Base-by-base conservation (phyloP, 2,888 invertebrate genomes). In the Agrypnus murinus region DNA sequence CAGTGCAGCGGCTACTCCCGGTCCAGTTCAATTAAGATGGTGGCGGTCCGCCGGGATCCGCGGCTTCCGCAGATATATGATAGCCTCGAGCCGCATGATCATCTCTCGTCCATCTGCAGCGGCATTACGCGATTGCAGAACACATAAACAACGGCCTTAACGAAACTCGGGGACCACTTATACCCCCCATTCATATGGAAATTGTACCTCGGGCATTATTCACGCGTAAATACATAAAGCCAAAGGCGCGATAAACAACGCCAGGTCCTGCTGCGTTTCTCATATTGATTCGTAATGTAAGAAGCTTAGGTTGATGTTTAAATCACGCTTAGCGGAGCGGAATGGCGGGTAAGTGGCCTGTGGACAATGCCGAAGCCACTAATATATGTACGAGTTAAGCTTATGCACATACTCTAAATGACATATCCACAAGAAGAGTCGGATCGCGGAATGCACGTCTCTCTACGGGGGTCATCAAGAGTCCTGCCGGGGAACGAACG, bases 1-100 rank as follows among this genome's bases (percentile, higher is more conserved):
- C 75, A 75, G 76, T 77, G 73, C 78, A 77, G 65, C 55, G 34
- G 70, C 77, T 73, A 79, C 77, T 79, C 79, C 79, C 81, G 79
- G 83, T 84, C 84, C 83, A 82, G 84, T 85, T 84, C 85, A 85
- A 85, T 85, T 85, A 85, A 84, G 84, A 83, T 83, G 81, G 81
- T 82, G 81, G 81, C 79, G 77, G 80, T 81, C 84, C 81, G 75
- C 75, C 72, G 83, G 84, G 83, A 82, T 74, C 75, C 76, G 67
- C 75, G 74, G 76, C 75, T 76, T 74, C 64, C 75, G 66, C 75
- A 77, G 77, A 79, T 79, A 78, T 79, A 79, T 76, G 79, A 78
- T 76, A 77, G 75, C 73, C 73, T 46, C 74, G 72, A 63, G 75
- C 75, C 76, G 72, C 77, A 74, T 74, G 76, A 77, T 76, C 77